Conservation (phyloP, 2,797 vertebrate species). For the Acropternis orthonyx region DNA sequence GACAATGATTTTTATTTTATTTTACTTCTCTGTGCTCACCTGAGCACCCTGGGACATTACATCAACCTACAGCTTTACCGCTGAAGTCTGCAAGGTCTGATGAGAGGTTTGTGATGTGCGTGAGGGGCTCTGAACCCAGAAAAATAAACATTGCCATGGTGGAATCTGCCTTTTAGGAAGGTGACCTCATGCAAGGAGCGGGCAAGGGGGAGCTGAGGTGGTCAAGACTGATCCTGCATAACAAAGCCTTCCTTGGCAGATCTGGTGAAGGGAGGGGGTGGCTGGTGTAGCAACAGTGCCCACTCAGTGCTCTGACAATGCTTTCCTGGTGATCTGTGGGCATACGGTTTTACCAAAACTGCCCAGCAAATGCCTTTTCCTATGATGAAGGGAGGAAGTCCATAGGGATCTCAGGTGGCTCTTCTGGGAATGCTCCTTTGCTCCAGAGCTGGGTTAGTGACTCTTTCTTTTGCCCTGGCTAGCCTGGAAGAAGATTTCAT, state of each 20-base stretch:
- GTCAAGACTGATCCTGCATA: neutral
- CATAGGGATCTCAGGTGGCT: neutral
- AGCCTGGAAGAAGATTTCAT: constrained; percentile 97
- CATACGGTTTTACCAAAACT: neutral
- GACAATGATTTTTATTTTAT: neutral
- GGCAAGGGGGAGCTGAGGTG: accelerated
- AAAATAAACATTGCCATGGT: neutral
- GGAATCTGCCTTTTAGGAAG: neutral
- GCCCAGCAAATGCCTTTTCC: neutral
- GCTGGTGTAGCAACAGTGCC: neutral
- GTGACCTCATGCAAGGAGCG: neutral
- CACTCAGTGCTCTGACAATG: neutral
- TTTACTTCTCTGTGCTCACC: neutral
- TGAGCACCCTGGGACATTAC: neutral
- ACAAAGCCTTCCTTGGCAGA: neutral
- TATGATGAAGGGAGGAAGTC: neutral
- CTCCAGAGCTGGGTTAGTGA: neutral
- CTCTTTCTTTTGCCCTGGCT: neutral
- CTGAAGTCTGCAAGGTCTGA: neutral
- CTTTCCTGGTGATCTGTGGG: neutral
- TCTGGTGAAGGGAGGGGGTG: neutral
- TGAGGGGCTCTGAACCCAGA: neutral
- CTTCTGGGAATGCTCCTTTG: neutral
- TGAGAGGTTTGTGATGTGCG: neutral
- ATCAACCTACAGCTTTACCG: neutral